Evolutionary conservation across 2,113 vertebrate species (phyloP), one percentile per base, ranked within the genome.

Genomic region (Phrynosoma blainvillii): DNA sequence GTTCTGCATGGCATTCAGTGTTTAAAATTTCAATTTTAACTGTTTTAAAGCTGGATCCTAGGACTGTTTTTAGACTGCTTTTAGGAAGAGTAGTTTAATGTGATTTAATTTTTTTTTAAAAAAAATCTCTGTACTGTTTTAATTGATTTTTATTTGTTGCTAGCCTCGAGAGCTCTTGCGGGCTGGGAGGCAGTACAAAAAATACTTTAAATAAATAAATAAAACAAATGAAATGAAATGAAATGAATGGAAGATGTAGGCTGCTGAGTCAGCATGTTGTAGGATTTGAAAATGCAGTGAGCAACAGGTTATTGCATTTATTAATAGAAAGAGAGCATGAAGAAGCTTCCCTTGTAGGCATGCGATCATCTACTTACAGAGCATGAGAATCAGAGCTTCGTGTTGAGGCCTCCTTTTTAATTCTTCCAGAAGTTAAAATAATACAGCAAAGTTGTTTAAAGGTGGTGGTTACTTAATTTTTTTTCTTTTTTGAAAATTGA

Each of bases 191-290:
- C 36, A 36, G 36, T 36, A 36, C 36, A 36, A 36, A 36, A 36
- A 36, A 36, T 36, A 36, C 36, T 36, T 36, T 36, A 36, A 36
- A 36, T 36, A 36, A 36, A 36, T 36, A 36, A 36, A 36, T 36
- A 36, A 36, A 36, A 36, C 36, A 36, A 36, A 36, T 36, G 36
- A 20, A 14, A 16, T n/a, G 40, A 42, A 42, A 52, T 86, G 54
- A 70, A 86, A 54, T 25, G 12, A 79, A 86, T 79, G 62, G 10
- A 47, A n/a, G 40, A 77, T 47, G 8, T 40, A 85, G 27, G 20
- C 30, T 86, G 85, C 85, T 56, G 76, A 86, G 66, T 86, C 85
- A 79, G 85, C 62, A 36, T 79, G 20, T 32, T 30, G 54, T 54
- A 70, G 70, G 42, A 68, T 79, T 54, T 70, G 18, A 68, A 75